A percentile compares a stretch with the other conserved stretches of the same genome.
These are phyloP conservation scores for Paraescarpia echinospica DNA, from an alignment of 1,140 invertebrate species.

Conservation along the genomic window DNA sequence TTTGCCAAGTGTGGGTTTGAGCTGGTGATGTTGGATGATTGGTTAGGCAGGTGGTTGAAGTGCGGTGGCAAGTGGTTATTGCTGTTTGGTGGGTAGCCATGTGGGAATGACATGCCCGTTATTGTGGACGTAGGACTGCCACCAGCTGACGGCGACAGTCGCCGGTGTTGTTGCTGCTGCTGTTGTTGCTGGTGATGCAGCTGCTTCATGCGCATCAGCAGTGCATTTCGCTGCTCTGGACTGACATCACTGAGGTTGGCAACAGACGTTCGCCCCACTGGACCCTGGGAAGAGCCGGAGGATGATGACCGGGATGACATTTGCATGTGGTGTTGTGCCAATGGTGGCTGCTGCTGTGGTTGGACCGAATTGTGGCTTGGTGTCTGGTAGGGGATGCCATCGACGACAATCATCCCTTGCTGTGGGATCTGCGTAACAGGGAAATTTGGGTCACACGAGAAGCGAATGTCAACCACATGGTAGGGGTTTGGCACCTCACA, in stretches of 20 bases:
- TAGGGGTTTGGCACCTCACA: conserved; percentile 50
- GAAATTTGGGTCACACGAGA: conserved; percentile 41
- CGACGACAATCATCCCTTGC: conserved; percentile 45
- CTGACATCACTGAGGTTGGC: conserved; percentile 18
- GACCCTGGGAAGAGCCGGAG: background rate
- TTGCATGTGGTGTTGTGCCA: conserved; percentile 5
- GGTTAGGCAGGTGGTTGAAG: conserved; percentile 27
- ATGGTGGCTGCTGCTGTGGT: conserved; percentile 4
- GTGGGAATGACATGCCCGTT: background rate
- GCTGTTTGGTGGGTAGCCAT: conserved; percentile 19
- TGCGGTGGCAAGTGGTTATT: conserved; percentile 19
- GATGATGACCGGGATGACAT: conserved; percentile 8
- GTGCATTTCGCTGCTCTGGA: conserved; percentile 22
- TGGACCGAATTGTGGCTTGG: background rate
- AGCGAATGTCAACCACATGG: conserved; percentile 47
- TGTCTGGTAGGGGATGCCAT: conserved; percentile 34
- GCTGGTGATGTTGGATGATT: conserved; percentile 30
- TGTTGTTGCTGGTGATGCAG: conserved; percentile 45
- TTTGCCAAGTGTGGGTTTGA: conserved; percentile 20
- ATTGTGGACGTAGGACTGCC: background rate
- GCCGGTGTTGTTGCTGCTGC: conserved; percentile 44
- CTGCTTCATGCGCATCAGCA: conserved; percentile 29
- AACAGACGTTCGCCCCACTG: background rate
- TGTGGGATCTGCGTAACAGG: conserved; percentile 40
- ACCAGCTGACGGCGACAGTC: background rate